Percentiles rank a stretch among this genome's conserved stretches.
Evolutionary conservation across 2,113 vertebrate genomes (phyloP).

Genomic region (Dicaeum eximium): DNA sequence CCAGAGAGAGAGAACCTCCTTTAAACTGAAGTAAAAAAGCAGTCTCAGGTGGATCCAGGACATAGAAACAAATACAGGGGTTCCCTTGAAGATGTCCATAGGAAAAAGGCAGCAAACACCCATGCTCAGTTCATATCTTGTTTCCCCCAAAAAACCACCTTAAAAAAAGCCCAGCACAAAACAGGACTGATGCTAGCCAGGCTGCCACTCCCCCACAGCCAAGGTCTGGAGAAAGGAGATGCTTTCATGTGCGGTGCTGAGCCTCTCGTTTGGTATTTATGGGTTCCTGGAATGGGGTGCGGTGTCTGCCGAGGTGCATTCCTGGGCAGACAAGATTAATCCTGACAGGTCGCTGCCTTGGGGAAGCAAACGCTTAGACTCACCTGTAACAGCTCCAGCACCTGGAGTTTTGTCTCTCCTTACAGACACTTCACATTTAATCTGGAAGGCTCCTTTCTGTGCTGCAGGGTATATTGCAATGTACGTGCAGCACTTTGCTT

Average conservation of each 20-base stretch:
- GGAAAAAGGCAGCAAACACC: not conserved
- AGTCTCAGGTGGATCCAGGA: not conserved
- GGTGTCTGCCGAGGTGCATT: not conserved
- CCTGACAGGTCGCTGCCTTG: slow-evolving; percentile 18
- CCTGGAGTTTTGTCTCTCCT: slow-evolving; percentile 45
- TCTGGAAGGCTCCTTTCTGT: not conserved
- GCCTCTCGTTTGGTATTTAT: not conserved
- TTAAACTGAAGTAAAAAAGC: not conserved
- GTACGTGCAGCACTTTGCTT: not conserved
- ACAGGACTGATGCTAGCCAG: not conserved
- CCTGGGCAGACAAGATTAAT: slow-evolving; percentile 42
- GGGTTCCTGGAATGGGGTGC: slow-evolving; percentile 42
- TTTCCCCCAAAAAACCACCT: not conserved
- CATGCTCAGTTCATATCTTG: not conserved
- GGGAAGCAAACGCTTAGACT: slow-evolving; percentile 5
- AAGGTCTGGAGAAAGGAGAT: not conserved
- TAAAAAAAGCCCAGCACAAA: not conserved
- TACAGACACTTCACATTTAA: not conserved
- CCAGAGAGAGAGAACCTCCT: not conserved
- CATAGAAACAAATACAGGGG: not conserved
- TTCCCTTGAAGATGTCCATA: not conserved
- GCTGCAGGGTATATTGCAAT: not conserved
- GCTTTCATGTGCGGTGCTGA: slow-evolving; percentile 27
- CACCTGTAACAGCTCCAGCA: slow-evolving; percentile 59
- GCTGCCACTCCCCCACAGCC: not conserved